phyloP scores from a whole-genome alignment of 2,797 vertebrate genomes.

The Thaleichthys pacificus region DNA sequence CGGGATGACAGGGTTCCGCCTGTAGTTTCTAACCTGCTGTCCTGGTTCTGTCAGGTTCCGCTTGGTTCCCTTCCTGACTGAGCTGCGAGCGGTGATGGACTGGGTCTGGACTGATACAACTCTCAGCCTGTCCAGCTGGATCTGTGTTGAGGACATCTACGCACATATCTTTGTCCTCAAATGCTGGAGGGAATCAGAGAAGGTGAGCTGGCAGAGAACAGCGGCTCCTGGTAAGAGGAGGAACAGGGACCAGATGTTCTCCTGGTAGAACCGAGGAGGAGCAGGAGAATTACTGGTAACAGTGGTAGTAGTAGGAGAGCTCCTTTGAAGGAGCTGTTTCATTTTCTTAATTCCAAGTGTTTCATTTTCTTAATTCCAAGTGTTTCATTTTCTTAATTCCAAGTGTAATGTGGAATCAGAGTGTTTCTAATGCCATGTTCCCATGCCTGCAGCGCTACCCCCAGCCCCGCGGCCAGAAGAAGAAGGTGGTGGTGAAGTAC shows the following conservation, averaged over 20 bases:
- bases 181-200: slow-evolving; percentile 82
- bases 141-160: slow-evolving; percentile 85
- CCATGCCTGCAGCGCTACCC: slow-evolving; percentile 83
- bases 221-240: background rate
- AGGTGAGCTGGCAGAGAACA: slow-evolving; percentile 58
- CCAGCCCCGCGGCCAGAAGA: slow-evolving; percentile 94
- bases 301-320: no score
- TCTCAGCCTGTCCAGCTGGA: slow-evolving; percentile 84
- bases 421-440: slow-evolving; percentile 57
- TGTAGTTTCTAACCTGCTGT: background rate
- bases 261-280: background rate
- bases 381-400: background rate
- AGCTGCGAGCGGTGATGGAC: slow-evolving; percentile 84
- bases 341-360: background rate
- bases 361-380: background rate
- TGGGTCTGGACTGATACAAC: slow-evolving; percentile 87
- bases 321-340: no score
- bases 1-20: background rate
- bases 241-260: background rate
- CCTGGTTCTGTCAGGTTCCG: slow-evolving; percentile 71
- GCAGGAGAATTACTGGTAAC: background rate
- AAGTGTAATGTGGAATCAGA: background rate
- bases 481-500: slow-evolving; percentile 95
- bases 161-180: slow-evolving; percentile 85
- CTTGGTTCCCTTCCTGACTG: slow-evolving; percentile 81